Percentiles rank a stretch among this genome's conserved stretches.
Conservation (phyloP, 2,797 vertebrate species). For the Distichodus sexfasciatus region DNA sequence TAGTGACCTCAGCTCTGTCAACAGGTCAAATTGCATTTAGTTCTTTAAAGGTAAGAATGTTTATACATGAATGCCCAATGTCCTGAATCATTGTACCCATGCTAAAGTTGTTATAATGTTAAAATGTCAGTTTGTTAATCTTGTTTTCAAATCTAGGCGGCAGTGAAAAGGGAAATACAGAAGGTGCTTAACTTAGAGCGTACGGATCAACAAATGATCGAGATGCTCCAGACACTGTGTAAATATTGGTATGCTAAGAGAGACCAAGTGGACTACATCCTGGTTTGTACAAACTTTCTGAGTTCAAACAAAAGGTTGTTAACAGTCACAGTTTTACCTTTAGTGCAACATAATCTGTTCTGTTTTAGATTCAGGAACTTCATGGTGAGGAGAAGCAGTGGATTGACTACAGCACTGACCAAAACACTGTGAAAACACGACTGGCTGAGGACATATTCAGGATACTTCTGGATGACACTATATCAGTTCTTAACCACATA, state of each 20-base stretch:
- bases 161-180: slow-evolving; percentile 49
- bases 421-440: slow-evolving; percentile 52
- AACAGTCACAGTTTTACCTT: too few species aligned
- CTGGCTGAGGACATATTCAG: slow-evolving; percentile 55
- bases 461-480: slow-evolving; percentile 56
- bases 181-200: slow-evolving; percentile 54
- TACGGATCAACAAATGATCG: slow-evolving; percentile 51
- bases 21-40: slow-evolving; percentile 32
- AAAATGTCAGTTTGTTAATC: background rate
- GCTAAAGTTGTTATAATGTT: too few species aligned
- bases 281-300: slow-evolving; percentile 59
- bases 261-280: slow-evolving; percentile 59
- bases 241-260: slow-evolving; percentile 56
- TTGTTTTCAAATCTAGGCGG: slow-evolving; percentile 34
- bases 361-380: slow-evolving; percentile 55
- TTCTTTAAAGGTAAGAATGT: slow-evolving; percentile 58
- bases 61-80: too few species aligned
- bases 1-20: slow-evolving; percentile 32
- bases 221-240: slow-evolving; percentile 54
- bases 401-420: slow-evolving; percentile 58
- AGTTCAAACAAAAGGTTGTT: too few species aligned
- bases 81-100: too few species aligned
- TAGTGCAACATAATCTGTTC: too few species aligned
- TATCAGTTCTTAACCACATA: slow-evolving; percentile 53
- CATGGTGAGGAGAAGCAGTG: slow-evolving; percentile 53